A percentile compares a stretch with the other conserved stretches of the same genome.
These are phyloP conservation scores for Tetramorium alpestre DNA, from an alignment of 1,140 invertebrate species.

Conservation along the genomic window DNA sequence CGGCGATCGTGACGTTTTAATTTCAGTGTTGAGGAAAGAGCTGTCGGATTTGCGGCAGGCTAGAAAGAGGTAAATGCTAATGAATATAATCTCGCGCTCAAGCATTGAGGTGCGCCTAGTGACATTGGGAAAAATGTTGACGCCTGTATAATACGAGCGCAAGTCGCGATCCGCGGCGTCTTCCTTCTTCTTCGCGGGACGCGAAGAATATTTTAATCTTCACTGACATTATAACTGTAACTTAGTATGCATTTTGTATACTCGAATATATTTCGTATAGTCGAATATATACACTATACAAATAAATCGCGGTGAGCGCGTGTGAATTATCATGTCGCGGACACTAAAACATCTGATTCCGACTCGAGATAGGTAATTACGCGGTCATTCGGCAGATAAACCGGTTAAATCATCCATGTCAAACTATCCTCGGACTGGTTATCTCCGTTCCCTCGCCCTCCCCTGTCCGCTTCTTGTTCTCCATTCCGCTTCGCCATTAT, in stretches of 20 bases:
- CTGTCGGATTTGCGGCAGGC: not conserved
- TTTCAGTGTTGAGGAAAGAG: slow-evolving; percentile 12
- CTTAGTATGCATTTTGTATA: slow-evolving; percentile 2
- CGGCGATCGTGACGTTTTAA: slow-evolving; percentile 39
- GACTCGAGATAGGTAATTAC: slow-evolving; percentile 21
- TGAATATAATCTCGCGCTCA: slow-evolving; percentile 38
- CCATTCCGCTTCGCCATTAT: slow-evolving; percentile 14
- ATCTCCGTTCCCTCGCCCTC: not conserved
- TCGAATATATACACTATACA: no score
- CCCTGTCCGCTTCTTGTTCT: not conserved
- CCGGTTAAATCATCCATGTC: slow-evolving; percentile 48
- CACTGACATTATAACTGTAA: not conserved
- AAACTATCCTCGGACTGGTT: slow-evolving; percentile 42
- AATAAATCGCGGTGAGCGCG: not conserved
- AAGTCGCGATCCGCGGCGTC: not conserved
- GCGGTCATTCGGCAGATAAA: slow-evolving; percentile 38
- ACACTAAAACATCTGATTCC: slow-evolving; percentile 28
- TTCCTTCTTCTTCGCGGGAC: not conserved
- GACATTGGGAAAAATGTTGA: slow-evolving; percentile 28
- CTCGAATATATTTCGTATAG: no score
- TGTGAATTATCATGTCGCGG: slow-evolving; percentile 12
- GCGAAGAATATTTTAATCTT: not conserved
- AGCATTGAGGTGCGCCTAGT: not conserved
- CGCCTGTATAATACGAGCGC: not conserved
- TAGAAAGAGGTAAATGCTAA: slow-evolving; percentile 1